Evolutionary conservation across 1,140 invertebrate species (phyloP).

Genomic region (Catajapyx aquilonaris): DNA sequence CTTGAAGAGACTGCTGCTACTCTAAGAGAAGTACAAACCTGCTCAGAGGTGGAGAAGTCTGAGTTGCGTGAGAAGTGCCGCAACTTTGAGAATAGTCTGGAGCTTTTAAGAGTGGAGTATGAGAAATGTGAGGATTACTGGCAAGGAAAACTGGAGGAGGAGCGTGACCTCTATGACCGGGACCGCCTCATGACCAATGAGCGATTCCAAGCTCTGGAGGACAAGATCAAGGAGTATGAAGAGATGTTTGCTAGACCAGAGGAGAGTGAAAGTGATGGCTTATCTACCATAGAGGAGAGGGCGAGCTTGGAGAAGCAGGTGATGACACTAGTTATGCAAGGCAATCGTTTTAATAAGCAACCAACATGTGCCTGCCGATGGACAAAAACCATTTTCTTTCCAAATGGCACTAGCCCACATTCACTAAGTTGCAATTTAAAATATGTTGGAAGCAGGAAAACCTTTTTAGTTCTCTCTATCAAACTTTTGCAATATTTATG

Average conservation of each 20-base stretch:
- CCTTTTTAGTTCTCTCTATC: no score
- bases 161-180: constrained; percentile 45
- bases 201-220: constrained; percentile 45
- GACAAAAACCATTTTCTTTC: no score
- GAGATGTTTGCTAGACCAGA: constrained; percentile 34
- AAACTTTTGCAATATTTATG: no score
- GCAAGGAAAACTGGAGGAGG: constrained; percentile 51
- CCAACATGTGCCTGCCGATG: no score
- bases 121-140: constrained; percentile 72
- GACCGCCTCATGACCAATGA: constrained; percentile 56
- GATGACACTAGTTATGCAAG: no score
- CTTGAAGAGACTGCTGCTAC: not conserved
- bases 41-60: constrained; percentile 23
- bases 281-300: constrained; percentile 55
- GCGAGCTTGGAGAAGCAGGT: constrained; percentile 43
- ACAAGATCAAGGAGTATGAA: constrained; percentile 57
- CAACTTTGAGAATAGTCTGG: constrained; percentile 45
- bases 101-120: constrained; percentile 48
- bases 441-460: no score
- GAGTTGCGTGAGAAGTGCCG: constrained; percentile 29
- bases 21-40: not conserved
- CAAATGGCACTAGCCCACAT: no score
- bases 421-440: no score
- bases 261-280: constrained; percentile 22
- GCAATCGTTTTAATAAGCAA: no score